Evolutionary conservation across 2,797 vertebrate species (phyloP), one percentile per base, ranked within the genome.

Genomic region (Eupleurogrammus muticus): DNA sequence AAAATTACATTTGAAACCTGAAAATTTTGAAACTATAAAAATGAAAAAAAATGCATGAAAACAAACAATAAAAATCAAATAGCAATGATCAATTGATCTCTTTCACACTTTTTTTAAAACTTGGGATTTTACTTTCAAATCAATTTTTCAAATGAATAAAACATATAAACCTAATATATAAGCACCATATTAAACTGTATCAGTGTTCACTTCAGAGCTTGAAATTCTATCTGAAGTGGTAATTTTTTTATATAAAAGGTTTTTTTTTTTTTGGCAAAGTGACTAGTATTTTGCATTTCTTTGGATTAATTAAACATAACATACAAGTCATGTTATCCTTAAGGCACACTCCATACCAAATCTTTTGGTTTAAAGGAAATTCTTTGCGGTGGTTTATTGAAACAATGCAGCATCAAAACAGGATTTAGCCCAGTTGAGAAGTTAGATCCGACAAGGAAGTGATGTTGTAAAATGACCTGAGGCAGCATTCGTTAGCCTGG

Each of bases 281-380:
- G 77, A 66, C 75, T 77, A 32, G 79, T 75, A 80, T 65, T 80
- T 86, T 62, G 67, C 61, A 6, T 74, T 74, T 75, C 55, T 85
- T 86, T 86, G 79, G 79, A 74, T 88, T 20, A 57, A 80, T 50
- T 70, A 24, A 14, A 60, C 56, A 74, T 47, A 73, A 67, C 20
- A 66, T 51, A 44, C 1, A 70, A 19, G 40, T 54, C 17, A 62
- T 71, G 28, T 61, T 80, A 60, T 58, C 66, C 51, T 75, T 66
- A 89, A 90, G 85, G 87, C 85, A 90, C 79, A 90, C 79, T 66
- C 17, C 8, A 53, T 77, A 53, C 75, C 7, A 14, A 79, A 77
- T 60, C 10, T 62, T 83, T 64, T 66, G 73, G 65, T 73, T 48
- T 13, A 57, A 70, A 34, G 62, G 46, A 3, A 66, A 73, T 66